Evolutionary conservation across 2,888 invertebrate genomes (phyloP).

Genomic region (Chromoteleia sp.): DNA sequence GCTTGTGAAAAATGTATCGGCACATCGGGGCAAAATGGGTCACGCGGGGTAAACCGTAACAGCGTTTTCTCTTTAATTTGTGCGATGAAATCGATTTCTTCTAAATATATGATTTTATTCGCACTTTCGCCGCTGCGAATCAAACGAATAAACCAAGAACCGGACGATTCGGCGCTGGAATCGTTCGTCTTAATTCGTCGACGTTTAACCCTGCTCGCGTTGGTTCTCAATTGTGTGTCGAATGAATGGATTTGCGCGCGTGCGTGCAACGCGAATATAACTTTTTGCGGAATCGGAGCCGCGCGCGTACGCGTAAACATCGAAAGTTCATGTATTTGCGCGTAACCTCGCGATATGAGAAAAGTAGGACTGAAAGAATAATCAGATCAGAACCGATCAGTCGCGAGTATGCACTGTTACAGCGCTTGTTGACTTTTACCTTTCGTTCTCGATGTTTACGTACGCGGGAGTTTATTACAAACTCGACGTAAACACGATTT

Average conservation of each 20-base stretch:
- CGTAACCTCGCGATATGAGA: conserved; percentile 7
- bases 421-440: conserved; percentile 33
- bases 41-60: background rate
- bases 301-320: conserved; percentile 3
- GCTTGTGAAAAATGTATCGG: background rate
- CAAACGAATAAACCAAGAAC: too few relatives aligned
- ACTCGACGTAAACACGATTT: conserved; percentile 1
- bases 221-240: too few relatives aligned
- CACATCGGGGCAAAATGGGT: background rate
- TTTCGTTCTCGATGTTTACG: conserved; percentile 32
- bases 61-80: too few relatives aligned
- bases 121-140: too few relatives aligned
- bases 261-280: background rate
- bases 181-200: too few relatives aligned
- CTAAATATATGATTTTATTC: too few relatives aligned
- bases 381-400: conserved; percentile 48
- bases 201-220: too few relatives aligned
- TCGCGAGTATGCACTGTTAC: conserved; percentile 10
- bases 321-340: conserved; percentile 12
- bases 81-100: too few relatives aligned
- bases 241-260: background rate
- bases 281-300: background rate
- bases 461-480: conserved; percentile 9
- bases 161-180: too few relatives aligned
- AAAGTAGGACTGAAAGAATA: conserved; percentile 31